Percentiles rank a stretch among this genome's conserved stretches.
Evolutionary conservation across 2,797 vertebrate species (phyloP).

Genomic region (Gymnothorax javanicus): DNA sequence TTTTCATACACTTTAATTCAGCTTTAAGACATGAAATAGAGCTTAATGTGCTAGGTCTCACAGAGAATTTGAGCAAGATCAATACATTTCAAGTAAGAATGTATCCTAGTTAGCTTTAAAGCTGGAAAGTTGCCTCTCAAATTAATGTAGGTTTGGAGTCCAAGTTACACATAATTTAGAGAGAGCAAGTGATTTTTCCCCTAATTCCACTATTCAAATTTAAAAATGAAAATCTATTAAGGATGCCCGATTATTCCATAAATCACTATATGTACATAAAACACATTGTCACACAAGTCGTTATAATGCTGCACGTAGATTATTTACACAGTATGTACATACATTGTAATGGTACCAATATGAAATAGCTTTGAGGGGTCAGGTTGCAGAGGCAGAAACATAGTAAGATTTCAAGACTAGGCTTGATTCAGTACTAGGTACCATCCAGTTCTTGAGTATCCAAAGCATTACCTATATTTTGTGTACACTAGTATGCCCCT

Average conservation of each 20-base stretch:
- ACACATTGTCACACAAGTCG: not conserved
- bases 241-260: not conserved
- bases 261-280: slow-evolving; percentile 12
- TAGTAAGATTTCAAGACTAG: too few species aligned
- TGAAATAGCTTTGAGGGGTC: too few species aligned
- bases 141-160: not conserved
- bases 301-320: slow-evolving; percentile 12
- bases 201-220: not conserved
- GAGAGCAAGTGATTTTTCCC: not conserved
- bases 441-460: too few species aligned
- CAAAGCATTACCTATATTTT: too few species aligned
- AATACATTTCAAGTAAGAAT: not conserved
- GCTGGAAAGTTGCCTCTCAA: not conserved
- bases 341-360: not conserved
- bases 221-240: not conserved
- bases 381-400: too few species aligned
- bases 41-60: not conserved
- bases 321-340: slow-evolving; percentile 53
- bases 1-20: not conserved
- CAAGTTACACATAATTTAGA: not conserved
- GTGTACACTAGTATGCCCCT: too few species aligned
- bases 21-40: not conserved
- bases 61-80: not conserved
- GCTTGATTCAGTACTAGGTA: too few species aligned
- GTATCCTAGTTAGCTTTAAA: too few species aligned